Evolutionary conservation across 2,888 invertebrate genomes (phyloP).

Genomic region (Drosophila putrida): DNA sequence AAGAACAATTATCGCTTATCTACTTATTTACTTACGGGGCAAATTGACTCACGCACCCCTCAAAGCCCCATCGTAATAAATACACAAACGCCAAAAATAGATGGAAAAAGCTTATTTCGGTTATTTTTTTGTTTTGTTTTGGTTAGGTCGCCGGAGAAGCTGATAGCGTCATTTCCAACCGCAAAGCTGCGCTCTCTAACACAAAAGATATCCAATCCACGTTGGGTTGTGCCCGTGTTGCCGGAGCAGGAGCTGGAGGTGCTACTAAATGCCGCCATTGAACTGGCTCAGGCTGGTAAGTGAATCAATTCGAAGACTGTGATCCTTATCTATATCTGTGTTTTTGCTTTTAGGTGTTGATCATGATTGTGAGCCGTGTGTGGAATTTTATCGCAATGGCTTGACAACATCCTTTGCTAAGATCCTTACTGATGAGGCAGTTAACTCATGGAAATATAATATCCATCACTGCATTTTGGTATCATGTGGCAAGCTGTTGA

Average conservation of each 20-base stretch:
- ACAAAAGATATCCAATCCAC: constrained; percentile 97
- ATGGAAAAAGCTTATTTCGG: constrained; percentile 5
- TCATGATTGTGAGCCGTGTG: constrained; percentile 94
- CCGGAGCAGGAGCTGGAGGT: constrained; percentile 98
- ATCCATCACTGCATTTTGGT: constrained; percentile 98
- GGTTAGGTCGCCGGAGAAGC: constrained; percentile 83
- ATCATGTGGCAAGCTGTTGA: constrained; percentile 96
- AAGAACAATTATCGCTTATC: constrained; percentile 51
- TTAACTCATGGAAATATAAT: constrained; percentile 98
- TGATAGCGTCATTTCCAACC: constrained; percentile 90
- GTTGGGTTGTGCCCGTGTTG: constrained; percentile 99
- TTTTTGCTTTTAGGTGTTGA: constrained; percentile 89
- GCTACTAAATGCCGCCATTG: constrained; percentile 94
- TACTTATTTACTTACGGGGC: constrained; percentile 47
- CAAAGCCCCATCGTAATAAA: neutral
- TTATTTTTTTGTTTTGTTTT: constrained; percentile 7
- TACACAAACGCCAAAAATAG: constrained; percentile 22
- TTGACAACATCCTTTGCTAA: constrained; percentile 97
- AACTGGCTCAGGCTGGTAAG: constrained; percentile 92
- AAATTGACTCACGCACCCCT: constrained; percentile 29
- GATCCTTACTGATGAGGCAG: constrained; percentile 98
- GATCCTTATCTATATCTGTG: neutral
- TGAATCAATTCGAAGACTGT: neutral
- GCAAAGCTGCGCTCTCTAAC: constrained; percentile 95
- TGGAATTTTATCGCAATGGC: constrained; percentile 97